Conservation (phyloP, 2,113 vertebrate species). For the rabbit (Oryctolagus cuniculus) region mOryCun1.1 NC_091433.1:173294501-173295000, state of each 20-base stretch:
- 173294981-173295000: too few species aligned
- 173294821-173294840: not conserved
- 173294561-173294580: conserved; percentile 31
- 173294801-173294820: not conserved
- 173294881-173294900: not conserved
- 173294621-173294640: not conserved
- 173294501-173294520: not conserved
- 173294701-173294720: not conserved
- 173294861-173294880: not conserved
- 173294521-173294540: not conserved
- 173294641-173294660: not conserved
- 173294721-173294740: not conserved
- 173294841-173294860: not conserved
- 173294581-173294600: not conserved
- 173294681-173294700: not conserved
- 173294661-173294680: not conserved
- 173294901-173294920: not conserved
- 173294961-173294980: too few species aligned
- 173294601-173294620: not conserved
- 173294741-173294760: not conserved
- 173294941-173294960: too few species aligned
- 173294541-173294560: conserved; percentile 31
- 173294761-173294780: not conserved
- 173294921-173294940: not conserved
- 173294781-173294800: not conserved